Conservation (phyloP, 2,797 vertebrate species). For the Peromyscus aztecus region DNA sequence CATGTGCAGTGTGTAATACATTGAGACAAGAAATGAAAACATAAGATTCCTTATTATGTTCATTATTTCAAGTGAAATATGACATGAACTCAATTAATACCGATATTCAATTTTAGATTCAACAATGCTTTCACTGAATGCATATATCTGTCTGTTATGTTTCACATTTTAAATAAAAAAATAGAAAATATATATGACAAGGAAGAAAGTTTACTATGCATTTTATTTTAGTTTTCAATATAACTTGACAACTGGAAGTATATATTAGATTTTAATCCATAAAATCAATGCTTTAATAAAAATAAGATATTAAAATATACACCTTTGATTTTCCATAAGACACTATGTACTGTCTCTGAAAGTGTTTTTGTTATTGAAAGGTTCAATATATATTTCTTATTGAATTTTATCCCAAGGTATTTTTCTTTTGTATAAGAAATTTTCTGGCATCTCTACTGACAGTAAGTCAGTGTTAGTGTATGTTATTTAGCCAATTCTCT, state of each 20-base stretch:
- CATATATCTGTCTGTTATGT: neutral
- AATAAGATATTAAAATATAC: slow-evolving; percentile 19
- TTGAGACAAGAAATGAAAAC: neutral
- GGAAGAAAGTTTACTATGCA: neutral
- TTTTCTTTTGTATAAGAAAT: slow-evolving; percentile 65
- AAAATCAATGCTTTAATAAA: neutral
- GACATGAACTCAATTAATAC: neutral
- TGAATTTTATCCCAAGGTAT: neutral
- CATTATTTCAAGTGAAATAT: slow-evolving; percentile 18
- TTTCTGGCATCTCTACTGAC: slow-evolving; percentile 58
- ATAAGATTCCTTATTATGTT: neutral
- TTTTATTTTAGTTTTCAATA: neutral
- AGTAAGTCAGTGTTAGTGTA: slow-evolving; percentile 48
- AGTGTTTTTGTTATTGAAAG: neutral
- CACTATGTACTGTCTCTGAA: neutral
- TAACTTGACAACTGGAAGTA: neutral
- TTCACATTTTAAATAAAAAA: slow-evolving; percentile 18
- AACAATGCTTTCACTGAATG: neutral
- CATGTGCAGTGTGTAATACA: neutral
- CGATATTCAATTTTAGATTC: neutral
- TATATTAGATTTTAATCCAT: neutral
- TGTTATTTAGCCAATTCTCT: neutral
- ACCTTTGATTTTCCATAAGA: neutral
- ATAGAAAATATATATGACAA: neutral
- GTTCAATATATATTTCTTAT: neutral